Evolutionary conservation across 2,797 vertebrate species (phyloP).

Genomic region (Galaxias olidus): DNA sequence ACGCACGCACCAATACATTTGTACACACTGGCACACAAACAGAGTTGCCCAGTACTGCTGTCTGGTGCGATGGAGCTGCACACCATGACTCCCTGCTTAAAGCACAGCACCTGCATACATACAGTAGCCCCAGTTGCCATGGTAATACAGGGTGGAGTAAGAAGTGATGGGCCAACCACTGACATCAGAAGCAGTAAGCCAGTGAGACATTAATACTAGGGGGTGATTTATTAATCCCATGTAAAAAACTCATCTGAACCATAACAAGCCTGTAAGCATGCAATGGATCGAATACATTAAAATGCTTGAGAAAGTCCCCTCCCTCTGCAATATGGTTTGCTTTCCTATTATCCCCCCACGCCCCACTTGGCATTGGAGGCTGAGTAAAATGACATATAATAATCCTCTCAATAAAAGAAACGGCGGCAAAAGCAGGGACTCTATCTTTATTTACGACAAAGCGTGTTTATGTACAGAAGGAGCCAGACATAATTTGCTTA

Average conservation of each 20-base stretch:
- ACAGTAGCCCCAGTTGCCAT: slow-evolving; percentile 71
- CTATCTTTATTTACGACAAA: slow-evolving; percentile 67
- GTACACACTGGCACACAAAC: slow-evolving; percentile 16
- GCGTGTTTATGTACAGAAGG: slow-evolving; percentile 64
- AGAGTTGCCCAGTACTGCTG: slow-evolving; percentile 47
- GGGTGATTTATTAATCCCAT: slow-evolving; percentile 72
- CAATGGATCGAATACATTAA: slow-evolving; percentile 69
- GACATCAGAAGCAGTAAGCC: slow-evolving; percentile 70
- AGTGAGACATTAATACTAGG: slow-evolving; percentile 66
- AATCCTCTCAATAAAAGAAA: slow-evolving; percentile 51
- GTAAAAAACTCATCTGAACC: slow-evolving; percentile 71
- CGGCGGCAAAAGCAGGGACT: slow-evolving; percentile 54
- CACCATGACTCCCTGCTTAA: slow-evolving; percentile 66
- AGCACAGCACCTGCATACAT: slow-evolving; percentile 71
- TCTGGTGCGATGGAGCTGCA: slow-evolving; percentile 66
- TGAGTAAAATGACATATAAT: slow-evolving; percentile 58
- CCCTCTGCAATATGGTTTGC: slow-evolving; percentile 59
- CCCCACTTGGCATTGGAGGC: slow-evolving; percentile 36
- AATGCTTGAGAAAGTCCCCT: slow-evolving; percentile 50
- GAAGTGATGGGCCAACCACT: slow-evolving; percentile 58
- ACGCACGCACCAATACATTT: no score
- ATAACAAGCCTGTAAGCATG: slow-evolving; percentile 69
- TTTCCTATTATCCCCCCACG: slow-evolving; percentile 57
- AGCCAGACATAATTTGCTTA: slow-evolving; percentile 81
- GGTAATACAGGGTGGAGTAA: slow-evolving; percentile 65